A percentile compares a stretch with the other conserved stretches of the same genome.
phyloP scores from a whole-genome alignment of 2,113 vertebrate species.

The Nematolebias whitei region DNA sequence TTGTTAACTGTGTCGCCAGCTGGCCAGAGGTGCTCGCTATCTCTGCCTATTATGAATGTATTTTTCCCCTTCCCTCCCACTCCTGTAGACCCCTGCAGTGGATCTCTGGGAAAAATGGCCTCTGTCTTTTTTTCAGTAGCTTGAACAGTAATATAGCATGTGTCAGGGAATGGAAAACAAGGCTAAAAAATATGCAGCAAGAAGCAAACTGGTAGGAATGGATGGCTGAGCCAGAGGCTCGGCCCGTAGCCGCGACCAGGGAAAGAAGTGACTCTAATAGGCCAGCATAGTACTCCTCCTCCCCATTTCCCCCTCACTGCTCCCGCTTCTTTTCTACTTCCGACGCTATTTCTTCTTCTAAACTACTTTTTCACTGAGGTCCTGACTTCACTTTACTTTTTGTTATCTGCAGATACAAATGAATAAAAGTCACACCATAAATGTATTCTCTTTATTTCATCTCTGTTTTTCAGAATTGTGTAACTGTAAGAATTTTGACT shows the following conservation, averaged over 20 bases:
- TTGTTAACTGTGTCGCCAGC: conserved; percentile 59
- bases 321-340: conserved; percentile 29
- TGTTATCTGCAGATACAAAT: conserved; percentile 48
- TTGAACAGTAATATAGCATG: conserved; percentile 81
- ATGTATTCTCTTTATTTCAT: conserved; percentile 16
- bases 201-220: conserved; percentile 79
- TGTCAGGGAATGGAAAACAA: conserved; percentile 80
- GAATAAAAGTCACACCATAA: conserved; percentile 57
- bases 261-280: conserved; percentile 80
- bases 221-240: conserved; percentile 72
- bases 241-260: conserved; percentile 63
- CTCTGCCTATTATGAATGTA: conserved; percentile 66
- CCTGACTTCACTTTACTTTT: conserved; percentile 51
- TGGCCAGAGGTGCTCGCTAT: conserved; percentile 68
- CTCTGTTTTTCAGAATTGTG: neutral
- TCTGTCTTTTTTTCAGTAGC: conserved; percentile 69
- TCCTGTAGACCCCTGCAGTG: conserved; percentile 68
- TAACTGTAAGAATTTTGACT: conserved; percentile 2
- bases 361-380: conserved; percentile 51
- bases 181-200: conserved; percentile 79
- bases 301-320: conserved; percentile 8
- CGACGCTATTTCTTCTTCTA: conserved; percentile 33
- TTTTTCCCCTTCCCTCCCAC: conserved; percentile 39
- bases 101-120: conserved; percentile 74
- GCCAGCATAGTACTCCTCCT: conserved; percentile 35